Evolutionary conservation across 2,797 vertebrate species (phyloP).

Genomic region (Chaetophractus vellerosus): DNA sequence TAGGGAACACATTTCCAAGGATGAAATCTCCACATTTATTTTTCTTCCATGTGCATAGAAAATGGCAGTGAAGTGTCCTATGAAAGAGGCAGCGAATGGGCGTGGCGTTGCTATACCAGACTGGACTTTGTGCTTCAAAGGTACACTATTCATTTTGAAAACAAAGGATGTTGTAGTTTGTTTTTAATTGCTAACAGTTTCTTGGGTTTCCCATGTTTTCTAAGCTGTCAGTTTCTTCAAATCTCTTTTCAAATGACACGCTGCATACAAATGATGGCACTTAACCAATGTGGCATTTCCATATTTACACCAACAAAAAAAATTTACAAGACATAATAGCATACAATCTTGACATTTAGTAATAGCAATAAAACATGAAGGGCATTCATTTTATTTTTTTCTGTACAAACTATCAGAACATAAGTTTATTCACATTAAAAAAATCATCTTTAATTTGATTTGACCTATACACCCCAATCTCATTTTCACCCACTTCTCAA

Average conservation of each 20-base stretch:
- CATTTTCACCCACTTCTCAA: constrained; percentile 91
- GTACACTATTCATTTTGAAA: constrained; percentile 91
- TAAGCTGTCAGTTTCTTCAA: constrained; percentile 86
- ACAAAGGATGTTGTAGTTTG: constrained; percentile 89
- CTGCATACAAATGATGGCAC: constrained; percentile 96
- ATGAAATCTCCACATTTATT: constrained; percentile 94
- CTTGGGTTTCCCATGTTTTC: constrained; percentile 80
- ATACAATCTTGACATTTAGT: constrained; percentile 96
- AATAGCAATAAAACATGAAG: constrained; percentile 95
- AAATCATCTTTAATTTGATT: constrained; percentile 93
- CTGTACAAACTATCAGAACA: constrained; percentile 97
- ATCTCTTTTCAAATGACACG: constrained; percentile 94
- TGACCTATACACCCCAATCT: constrained; percentile 94
- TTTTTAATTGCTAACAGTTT: constrained; percentile 85
- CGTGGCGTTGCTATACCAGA: constrained; percentile 86
- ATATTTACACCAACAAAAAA: constrained; percentile 98
- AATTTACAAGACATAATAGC: constrained; percentile 98
- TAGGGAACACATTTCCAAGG: constrained; percentile 89
- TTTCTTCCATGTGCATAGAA: constrained; percentile 93
- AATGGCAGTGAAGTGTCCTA: constrained; percentile 93
- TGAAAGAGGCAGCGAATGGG: constrained; percentile 92
- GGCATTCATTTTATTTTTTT: constrained; percentile 94
- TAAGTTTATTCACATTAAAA: constrained; percentile 95
- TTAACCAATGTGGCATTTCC: constrained; percentile 94
- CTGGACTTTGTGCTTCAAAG: constrained; percentile 90